Conservation (phyloP, 64 coral and sea anemone species). For the Trachythela sp. region DNA sequence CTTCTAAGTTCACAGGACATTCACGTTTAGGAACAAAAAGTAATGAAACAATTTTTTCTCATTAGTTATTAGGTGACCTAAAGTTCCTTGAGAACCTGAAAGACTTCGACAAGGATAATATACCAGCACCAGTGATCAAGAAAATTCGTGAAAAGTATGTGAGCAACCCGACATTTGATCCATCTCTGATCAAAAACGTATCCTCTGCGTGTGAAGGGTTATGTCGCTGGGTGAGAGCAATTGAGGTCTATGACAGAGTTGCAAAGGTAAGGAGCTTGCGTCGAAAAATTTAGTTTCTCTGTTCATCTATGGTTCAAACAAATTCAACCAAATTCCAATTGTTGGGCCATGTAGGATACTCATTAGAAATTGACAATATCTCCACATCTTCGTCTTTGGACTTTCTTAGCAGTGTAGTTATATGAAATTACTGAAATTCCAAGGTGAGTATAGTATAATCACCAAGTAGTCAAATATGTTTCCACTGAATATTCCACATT, state of each 20-base stretch:
- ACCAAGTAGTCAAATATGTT: no score
- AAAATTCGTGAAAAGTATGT: constrained; percentile 93
- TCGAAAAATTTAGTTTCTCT: not conserved
- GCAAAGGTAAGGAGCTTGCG: constrained; percentile 68
- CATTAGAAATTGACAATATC: no score
- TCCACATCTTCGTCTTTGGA: no score
- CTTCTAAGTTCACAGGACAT: not conserved
- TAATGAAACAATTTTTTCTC: not conserved
- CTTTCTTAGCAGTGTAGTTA: no score
- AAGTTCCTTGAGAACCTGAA: constrained; percentile 91
- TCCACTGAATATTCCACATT: not conserved
- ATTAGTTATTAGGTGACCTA: constrained; percentile 77
- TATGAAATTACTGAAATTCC: no score
- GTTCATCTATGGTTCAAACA: no score
- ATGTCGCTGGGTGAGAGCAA: constrained; percentile 90
- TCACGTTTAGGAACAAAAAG: not conserved
- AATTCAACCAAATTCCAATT: no score
- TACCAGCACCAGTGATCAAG: constrained; percentile 63
- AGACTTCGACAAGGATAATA: constrained; percentile 85
- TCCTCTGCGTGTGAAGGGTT: constrained; percentile 91
- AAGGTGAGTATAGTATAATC: no score
- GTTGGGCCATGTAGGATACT: no score
- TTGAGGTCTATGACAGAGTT: constrained; percentile 98
- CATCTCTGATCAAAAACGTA: constrained; percentile 84
- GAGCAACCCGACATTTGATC: constrained; percentile 83